phyloP scores from a whole-genome alignment of 2,888 invertebrate species.

The Lepidocyrtinus sp. region DNA sequence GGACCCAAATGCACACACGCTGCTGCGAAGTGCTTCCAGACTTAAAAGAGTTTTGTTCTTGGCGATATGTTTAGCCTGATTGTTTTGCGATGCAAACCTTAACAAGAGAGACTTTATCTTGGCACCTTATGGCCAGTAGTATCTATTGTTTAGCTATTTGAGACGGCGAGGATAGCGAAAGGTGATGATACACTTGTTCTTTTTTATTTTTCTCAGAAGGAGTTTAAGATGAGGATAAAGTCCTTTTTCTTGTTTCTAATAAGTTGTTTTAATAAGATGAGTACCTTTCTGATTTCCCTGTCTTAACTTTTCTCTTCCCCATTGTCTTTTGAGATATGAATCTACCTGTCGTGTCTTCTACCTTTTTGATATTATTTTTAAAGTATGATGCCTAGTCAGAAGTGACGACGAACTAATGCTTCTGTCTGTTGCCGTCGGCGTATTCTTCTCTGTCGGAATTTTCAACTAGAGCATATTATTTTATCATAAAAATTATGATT shows the following conservation, averaged over 20 bases:
- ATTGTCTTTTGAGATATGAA: slow-evolving; percentile 12
- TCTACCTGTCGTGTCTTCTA: slow-evolving; percentile 23
- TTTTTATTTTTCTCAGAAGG: background rate
- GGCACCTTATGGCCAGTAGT: background rate
- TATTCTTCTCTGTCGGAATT: slow-evolving; percentile 20
- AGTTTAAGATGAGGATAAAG: slow-evolving; percentile 6
- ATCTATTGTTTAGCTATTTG: background rate
- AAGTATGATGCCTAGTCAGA: background rate
- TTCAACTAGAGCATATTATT: background rate
- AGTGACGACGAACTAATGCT: slow-evolving; percentile 2
- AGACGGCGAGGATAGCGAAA: slow-evolving; percentile 2
- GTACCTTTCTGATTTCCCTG: slow-evolving; percentile 4
- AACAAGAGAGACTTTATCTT: background rate
- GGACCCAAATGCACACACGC: slow-evolving; percentile 8
- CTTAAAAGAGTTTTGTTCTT: no score
- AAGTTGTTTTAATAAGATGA: slow-evolving; percentile 21
- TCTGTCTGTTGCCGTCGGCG: slow-evolving; percentile 27
- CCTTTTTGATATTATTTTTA: background rate
- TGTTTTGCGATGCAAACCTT: no score
- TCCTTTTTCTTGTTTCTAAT: slow-evolving; percentile 1
- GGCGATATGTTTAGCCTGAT: no score
- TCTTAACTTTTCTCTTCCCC: background rate
- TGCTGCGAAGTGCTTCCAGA: background rate
- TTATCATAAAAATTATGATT: background rate
- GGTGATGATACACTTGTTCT: background rate